Conservation (phyloP, 1,140 invertebrate species). For the Phymorhynchus buccinoides region DNA sequence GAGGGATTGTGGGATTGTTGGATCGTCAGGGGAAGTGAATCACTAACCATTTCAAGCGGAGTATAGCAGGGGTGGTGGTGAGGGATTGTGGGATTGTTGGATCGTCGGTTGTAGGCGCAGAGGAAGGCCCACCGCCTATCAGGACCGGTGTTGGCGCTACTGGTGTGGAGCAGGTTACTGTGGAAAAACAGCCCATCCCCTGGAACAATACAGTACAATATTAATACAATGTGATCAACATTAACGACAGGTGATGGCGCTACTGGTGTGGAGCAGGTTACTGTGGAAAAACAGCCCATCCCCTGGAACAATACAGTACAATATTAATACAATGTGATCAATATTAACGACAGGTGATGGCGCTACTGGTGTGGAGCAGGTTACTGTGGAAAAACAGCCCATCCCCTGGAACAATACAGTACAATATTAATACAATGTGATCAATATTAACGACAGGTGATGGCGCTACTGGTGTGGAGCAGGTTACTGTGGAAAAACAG, state of each 20-base stretch:
- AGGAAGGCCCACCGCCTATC: conserved; percentile 58
- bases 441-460: no score
- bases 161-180: conserved; percentile 59
- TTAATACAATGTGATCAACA: no score
- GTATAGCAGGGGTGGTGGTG: conserved; percentile 65
- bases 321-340: no score
- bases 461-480: conserved; percentile 52
- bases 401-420: conserved; percentile 49
- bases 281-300: conserved; percentile 57
- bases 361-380: conserved; percentile 50
- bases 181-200: conserved; percentile 66
- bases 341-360: no score
- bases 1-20: background rate
- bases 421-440: no score
- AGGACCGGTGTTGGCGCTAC: conserved; percentile 56
- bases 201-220: no score
- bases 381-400: conserved; percentile 58
- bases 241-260: no score
- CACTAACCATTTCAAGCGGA: conserved; percentile 57
- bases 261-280: conserved; percentile 54
- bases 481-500: conserved; percentile 57
- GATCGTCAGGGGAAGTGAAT: no score
- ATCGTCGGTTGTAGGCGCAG: conserved; percentile 48
- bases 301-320: conserved; percentile 42
- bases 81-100: conserved; percentile 59